Conservation (phyloP, 2,113 vertebrate genomes). For the Eptatretus burgeri region DNA sequence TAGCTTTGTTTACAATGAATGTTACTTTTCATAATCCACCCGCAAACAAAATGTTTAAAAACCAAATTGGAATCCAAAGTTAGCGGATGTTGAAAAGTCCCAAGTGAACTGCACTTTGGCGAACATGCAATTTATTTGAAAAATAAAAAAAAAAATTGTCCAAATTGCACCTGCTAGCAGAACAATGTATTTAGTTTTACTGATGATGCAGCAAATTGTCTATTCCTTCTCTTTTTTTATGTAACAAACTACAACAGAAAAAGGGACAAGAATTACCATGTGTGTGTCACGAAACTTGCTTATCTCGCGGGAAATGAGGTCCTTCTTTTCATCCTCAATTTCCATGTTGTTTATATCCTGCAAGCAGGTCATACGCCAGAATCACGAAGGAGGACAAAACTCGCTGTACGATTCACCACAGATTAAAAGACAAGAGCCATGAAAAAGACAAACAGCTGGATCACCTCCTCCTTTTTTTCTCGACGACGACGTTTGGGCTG, state of each 20-base stretch:
- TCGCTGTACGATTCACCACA: too few species aligned
- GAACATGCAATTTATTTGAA: conserved; percentile 12
- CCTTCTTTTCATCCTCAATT: conserved; percentile 99
- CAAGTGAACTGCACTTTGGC: too few species aligned
- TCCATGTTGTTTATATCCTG: conserved; percentile 94
- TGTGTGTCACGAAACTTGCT: conserved; percentile 99
- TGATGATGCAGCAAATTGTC: conserved; percentile 21
- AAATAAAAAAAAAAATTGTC: conserved; percentile 14
- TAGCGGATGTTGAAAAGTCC: too few species aligned
- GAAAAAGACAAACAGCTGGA: conserved; percentile 20
- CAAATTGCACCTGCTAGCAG: conserved; percentile 20
- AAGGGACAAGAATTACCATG: conserved; percentile 44
- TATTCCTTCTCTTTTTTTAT: conserved; percentile 15
- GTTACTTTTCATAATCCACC: too few species aligned
- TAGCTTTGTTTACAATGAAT: too few species aligned
- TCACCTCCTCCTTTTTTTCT: conserved; percentile 93
- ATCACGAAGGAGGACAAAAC: too few species aligned
- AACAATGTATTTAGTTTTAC: conserved; percentile 20
- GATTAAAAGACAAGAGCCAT: conserved; percentile 9
- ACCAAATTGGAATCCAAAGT: too few species aligned
- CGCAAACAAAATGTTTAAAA: too few species aligned
- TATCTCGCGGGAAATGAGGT: conserved; percentile 99
- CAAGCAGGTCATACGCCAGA: too few species aligned
- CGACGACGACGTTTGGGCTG: conserved; percentile 78
- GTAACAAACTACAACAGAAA: conserved; percentile 21